phyloP scores from a whole-genome alignment of 2,888 invertebrate species.

The Cataglyphis cursor region DNA sequence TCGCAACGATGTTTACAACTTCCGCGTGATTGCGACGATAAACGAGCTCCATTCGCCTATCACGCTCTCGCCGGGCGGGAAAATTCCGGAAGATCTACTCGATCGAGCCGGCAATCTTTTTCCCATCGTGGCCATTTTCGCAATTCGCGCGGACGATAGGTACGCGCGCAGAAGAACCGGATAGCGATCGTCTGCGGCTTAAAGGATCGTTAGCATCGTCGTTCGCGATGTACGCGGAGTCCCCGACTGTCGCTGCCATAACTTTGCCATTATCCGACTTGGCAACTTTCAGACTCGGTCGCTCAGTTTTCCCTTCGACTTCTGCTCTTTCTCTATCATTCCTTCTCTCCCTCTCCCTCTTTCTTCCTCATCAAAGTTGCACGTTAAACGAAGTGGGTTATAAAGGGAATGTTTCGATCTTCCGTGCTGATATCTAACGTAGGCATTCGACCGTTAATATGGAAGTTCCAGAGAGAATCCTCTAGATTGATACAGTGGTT shows the following conservation, averaged over 20 bases:
- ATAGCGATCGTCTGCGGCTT: slow-evolving; percentile 73
- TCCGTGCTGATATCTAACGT: slow-evolving; percentile 31
- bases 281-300: slow-evolving; percentile 77
- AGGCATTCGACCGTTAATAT: slow-evolving; percentile 17
- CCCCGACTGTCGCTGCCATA: slow-evolving; percentile 77
- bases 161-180: slow-evolving; percentile 27
- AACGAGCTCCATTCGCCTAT: slow-evolving; percentile 46
- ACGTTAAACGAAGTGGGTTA: slow-evolving; percentile 46
- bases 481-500: slow-evolving; percentile 9
- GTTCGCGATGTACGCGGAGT: slow-evolving; percentile 68
- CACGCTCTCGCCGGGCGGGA: slow-evolving; percentile 2
- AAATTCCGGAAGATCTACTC: slow-evolving; percentile 48
- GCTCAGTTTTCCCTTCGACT: slow-evolving; percentile 41
- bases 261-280: slow-evolving; percentile 85
- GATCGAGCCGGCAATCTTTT: slow-evolving; percentile 48
- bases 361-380: slow-evolving; percentile 10
- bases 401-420: slow-evolving; percentile 38
- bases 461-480: not conserved
- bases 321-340: slow-evolving; percentile 9
- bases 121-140: slow-evolving; percentile 40
- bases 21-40: slow-evolving; percentile 45
- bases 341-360: not conserved
- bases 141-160: slow-evolving; percentile 13
- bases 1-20: slow-evolving; percentile 53
- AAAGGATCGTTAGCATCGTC: slow-evolving; percentile 82